Evolutionary conservation across 2,113 vertebrate species (phyloP).

Genomic region (Amblyopsis rosae): DNA sequence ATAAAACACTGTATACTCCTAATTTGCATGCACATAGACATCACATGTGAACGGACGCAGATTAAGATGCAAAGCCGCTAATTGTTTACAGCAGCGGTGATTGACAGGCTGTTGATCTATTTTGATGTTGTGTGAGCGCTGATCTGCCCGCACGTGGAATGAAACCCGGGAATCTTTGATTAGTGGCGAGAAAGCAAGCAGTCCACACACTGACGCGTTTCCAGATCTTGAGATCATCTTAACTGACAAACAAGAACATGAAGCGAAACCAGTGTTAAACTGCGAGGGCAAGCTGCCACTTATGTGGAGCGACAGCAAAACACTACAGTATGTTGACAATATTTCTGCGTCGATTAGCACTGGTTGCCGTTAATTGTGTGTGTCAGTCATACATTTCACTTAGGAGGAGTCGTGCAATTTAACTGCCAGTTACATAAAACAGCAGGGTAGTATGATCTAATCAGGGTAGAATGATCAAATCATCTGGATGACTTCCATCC

Average conservation of each 20-base stretch:
- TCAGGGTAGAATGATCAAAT: no score
- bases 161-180: constrained; percentile 21
- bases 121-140: constrained; percentile 8
- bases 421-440: no score
- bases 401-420: no score
- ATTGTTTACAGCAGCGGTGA: constrained; percentile 49
- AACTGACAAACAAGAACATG: constrained; percentile 23
- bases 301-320: no score
- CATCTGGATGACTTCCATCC: no score
- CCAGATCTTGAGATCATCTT: constrained; percentile 25
- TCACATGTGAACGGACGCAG: background rate
- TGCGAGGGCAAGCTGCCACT: constrained; percentile 22
- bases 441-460: no score
- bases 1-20: no score
- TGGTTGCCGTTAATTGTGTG: background rate
- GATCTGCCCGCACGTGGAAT: constrained; percentile 20
- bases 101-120: constrained; percentile 45
- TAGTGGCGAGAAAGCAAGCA: constrained; percentile 44
- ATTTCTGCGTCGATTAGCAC: background rate
- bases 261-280: constrained; percentile 47
- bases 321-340: background rate
- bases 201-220: constrained; percentile 33
- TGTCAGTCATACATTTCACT: background rate
- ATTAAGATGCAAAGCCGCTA: constrained; percentile 4
- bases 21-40: constrained; percentile 5